phyloP scores from a whole-genome alignment of 2,888 invertebrate species.

The Auanema freiburgensis region DNA sequence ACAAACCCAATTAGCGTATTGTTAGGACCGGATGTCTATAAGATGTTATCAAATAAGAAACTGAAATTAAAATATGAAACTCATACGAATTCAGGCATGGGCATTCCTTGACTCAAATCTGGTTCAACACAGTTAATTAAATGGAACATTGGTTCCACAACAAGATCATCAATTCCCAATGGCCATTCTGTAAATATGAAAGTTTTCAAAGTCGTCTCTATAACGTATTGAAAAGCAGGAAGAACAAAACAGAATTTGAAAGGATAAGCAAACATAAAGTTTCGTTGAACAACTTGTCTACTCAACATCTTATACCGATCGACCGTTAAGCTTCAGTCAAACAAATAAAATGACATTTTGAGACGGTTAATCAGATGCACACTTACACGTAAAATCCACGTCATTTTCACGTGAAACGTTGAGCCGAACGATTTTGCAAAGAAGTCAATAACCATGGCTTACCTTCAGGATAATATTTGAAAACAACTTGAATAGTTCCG shows the following conservation, averaged over 20 bases:
- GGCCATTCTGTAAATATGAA: slow-evolving; percentile 46
- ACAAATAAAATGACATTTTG: no score
- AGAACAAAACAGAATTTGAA: neutral
- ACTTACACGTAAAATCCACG: neutral
- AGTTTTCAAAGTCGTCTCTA: neutral
- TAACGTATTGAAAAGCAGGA: neutral
- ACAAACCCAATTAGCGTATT: slow-evolving; percentile 35
- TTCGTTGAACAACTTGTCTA: no score
- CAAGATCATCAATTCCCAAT: slow-evolving; percentile 49
- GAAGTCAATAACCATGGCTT: slow-evolving; percentile 3
- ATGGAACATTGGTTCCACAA: slow-evolving; percentile 55
- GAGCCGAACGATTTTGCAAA: neutral
- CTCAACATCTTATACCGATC: no score
- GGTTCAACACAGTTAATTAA: slow-evolving; percentile 49
- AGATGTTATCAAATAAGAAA: slow-evolving; percentile 2
- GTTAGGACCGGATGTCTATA: slow-evolving; percentile 20
- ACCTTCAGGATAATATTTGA: slow-evolving; percentile 36
- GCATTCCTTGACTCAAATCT: slow-evolving; percentile 50
- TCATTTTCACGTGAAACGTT: neutral
- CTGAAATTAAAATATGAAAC: neutral
- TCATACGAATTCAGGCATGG: slow-evolving; percentile 55
- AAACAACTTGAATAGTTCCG: slow-evolving; percentile 45
- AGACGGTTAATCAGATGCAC: neutral
- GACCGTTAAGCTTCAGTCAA: no score
- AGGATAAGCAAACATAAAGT: neutral